These are phyloP conservation scores for Rhogogaster chlorosoma DNA, from an alignment of 2,888 invertebrate species.

Conservation along the genomic window DNA sequence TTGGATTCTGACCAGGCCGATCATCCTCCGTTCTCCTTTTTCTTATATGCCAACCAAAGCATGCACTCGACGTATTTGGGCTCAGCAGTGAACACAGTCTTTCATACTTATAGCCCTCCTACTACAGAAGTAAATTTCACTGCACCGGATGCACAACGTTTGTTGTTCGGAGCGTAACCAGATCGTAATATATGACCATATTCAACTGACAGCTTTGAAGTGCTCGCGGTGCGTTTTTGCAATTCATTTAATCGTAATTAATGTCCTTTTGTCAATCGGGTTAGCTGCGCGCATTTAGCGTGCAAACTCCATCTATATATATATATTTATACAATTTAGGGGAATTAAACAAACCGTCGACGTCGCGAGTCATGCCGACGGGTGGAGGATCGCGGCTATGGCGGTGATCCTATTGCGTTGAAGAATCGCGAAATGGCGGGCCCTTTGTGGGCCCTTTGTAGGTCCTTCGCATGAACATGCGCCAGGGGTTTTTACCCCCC, in stretches of 20 bases:
- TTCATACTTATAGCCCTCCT: neutral
- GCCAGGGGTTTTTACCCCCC: constrained; percentile 72
- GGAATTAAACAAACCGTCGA: constrained; percentile 38
- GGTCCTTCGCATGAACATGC: constrained; percentile 64
- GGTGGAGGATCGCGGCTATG: constrained; percentile 5
- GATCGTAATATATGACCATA: constrained; percentile 10
- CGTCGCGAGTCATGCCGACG: constrained; percentile 39
- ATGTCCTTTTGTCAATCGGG: constrained; percentile 10
- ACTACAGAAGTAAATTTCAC: constrained; percentile 16
- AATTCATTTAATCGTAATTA: constrained; percentile 12
- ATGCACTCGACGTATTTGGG: constrained; percentile 19
- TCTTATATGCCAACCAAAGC: neutral
- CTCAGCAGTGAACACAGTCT: neutral
- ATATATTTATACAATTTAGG: neutral
- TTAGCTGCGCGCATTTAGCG: neutral
- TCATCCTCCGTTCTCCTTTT: constrained; percentile 24
- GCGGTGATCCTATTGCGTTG: constrained; percentile 21
- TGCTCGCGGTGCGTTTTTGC: constrained; percentile 12
- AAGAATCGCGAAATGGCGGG: constrained; percentile 65
- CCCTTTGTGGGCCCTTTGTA: constrained; percentile 67
- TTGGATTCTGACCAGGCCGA: constrained; percentile 54
- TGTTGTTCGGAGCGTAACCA: constrained; percentile 34
- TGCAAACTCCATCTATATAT: neutral
- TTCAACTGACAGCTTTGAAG: neutral
- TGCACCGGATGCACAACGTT: constrained; percentile 36